Base-by-base conservation (phyloP, 1,140 invertebrate species). In the Calycopis cecrops region DNA sequence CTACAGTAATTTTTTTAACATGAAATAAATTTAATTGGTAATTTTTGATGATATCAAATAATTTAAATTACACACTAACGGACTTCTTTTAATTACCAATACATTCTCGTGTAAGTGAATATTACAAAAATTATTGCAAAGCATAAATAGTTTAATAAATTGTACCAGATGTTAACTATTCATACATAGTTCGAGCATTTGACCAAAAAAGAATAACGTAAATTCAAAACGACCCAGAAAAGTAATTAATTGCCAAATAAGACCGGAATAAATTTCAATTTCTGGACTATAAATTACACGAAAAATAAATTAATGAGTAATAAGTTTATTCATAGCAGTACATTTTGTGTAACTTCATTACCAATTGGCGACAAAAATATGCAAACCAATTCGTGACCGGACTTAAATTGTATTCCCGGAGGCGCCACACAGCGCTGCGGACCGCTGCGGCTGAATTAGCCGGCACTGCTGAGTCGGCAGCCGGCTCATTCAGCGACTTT, bases 341-440 rank as follows among this genome's bases (percentile, higher is more conserved):
- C 33, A 51, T 35, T 51, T 57, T 52, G 40, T 42, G 48, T 61
- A 60, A 60, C 55, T 60, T 60, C 50, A 48, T 52, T 53, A 47
- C 52, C 21, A 58, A 54, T 62, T 55, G 47, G 38, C 37, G 52
- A 51, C 49, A 61, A 65, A 64, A 65, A 61, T 62, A 59, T 59
- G 63, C 55, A 59, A 61, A 59, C 53, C 44, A 48, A 56, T 35
- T 59, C 61, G 56, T 59, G 60, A 55, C 56, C 52, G 47, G 48
- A 50, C 51, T 53, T 55, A 55, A 58, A 63, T 44, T 16, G 6
- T 28, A 17, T 14, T 44, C 40, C 14, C 40, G 9, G 16, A 44
- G 40, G 40, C 17, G 12, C 40, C 14, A 16, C 40, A 14, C 40
- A 14, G 40, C 40, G 40, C 40, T 44, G 40, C 40, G 40, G 40